Base-by-base conservation (phyloP, 1,140 invertebrate species). In the Drosophila varians region DNA sequence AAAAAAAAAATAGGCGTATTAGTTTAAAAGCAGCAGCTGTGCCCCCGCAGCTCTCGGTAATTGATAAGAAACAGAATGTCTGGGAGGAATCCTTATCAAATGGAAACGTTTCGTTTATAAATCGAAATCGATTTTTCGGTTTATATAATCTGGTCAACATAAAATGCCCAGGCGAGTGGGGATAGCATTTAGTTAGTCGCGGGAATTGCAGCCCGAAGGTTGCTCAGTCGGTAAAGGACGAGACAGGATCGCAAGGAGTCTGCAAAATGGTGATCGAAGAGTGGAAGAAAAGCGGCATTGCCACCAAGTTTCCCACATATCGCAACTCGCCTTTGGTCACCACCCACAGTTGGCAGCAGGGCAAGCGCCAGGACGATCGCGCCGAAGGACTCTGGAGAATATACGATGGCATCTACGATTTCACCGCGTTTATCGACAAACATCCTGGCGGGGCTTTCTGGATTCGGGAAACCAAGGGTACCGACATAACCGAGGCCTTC, bases 391-490 rank as follows among this genome's bases (percentile, higher is more conserved):
- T 95, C 1, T 96, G 95, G 95, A 92, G 95, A 38, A 92, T 96
- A 5, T 90, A 93, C 65, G 93, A 96, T 84, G 90, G 91, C 23
- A 91, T 96, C 3, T 96, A 96, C 77, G 94, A 96, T 90, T 91
- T 96, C 19, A 92, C 91, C 3, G 78, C 91, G 11, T 96, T 95
- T 74, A 91, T 93, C 1, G 86, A 92, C 8, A 92, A 75, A 11
- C 95, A 96, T 92, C 95, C 95, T 1, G 95, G 95, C 21, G 95
- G 95, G 11, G 4, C 88, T 9, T 93, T 95, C 74, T 96, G 95
- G 95, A 78, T 96, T 12, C 57, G 89, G 5, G 66, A 94, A 11
- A 95, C 94, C 1, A 93, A 93, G 80, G 95, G 94, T 0, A 95
- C 93, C 0, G 95, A 96, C 72, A 95, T 96, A 2, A 96, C 95